Evolutionary conservation across 2,113 vertebrate genomes (phyloP).

Genomic region (Melanerpes formicivorus): DNA sequence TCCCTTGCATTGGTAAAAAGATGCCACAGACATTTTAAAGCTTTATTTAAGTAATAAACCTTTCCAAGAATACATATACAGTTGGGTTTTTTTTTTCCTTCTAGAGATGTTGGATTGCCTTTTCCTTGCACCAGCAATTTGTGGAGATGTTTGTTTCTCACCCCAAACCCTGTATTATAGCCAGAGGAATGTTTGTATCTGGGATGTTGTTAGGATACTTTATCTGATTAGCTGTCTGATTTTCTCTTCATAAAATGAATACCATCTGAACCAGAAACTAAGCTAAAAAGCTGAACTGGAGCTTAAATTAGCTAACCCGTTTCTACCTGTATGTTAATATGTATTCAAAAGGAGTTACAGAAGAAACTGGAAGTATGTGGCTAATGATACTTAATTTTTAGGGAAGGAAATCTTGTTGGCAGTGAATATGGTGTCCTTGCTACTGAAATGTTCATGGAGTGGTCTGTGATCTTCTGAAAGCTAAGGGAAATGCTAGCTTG

Average conservation of each 20-base stretch:
- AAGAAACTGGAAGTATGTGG: neutral
- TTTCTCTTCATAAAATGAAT: neutral
- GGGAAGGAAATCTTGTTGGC: neutral
- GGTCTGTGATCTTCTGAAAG: neutral
- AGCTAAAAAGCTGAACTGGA: neutral
- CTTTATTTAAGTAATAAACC: neutral
- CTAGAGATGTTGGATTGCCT: neutral
- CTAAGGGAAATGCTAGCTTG: neutral
- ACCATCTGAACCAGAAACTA: neutral
- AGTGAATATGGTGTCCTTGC: neutral
- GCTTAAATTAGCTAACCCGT: neutral
- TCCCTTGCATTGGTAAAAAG: neutral
- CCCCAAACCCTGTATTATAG: neutral
- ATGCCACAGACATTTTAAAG: neutral
- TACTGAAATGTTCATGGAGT: neutral
- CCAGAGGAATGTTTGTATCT: neutral
- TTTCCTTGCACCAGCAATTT: neutral
- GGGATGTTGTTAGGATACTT: neutral
- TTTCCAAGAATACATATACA: neutral
- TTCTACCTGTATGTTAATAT: neutral
- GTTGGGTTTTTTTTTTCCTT: neutral
- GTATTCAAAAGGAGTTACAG: neutral
- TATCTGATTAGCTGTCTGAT: neutral
- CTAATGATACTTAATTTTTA: neutral
- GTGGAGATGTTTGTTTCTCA: neutral